Base-by-base conservation (phyloP, 2,113 vertebrate genomes). In the Caranx ignobilis region DNA sequence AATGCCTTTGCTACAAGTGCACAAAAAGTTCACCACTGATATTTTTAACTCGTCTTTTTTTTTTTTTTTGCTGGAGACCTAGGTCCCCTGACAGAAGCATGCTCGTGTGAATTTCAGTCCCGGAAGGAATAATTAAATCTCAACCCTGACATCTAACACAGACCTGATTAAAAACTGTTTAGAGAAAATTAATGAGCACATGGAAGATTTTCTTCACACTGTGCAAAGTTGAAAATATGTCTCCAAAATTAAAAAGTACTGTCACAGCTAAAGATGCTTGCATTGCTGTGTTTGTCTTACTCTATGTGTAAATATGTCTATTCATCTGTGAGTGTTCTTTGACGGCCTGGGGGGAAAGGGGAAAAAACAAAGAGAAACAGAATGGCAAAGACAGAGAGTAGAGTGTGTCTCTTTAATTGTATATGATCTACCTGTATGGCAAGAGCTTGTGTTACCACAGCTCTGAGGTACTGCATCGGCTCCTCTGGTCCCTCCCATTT, bases 401-500 rank as follows among this genome's bases (percentile, higher is more conserved):
- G 2, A 56, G 70, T 21, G 43, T 35, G 48, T 72, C 39, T 66
- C 45, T 71, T 11, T 57, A 16, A 9, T 6, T 71, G 41, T 31
- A 65, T 12, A 41, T 32, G 34, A 59, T 54, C 91, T 92, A 99
- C 98, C 97, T 99, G 96, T 86, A 97, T 95, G 68, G 98, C 97
- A 16, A 97, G 90, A 5, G 98, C 93, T 75, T 96, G 94, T 64
- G 96, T 89, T 50, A 99, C 95, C 0, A 99, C 95, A 31, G 96
- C 95, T 93, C 97, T 94, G 8, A 99, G 95, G 90, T 99, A 99
- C 1, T 97, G 97, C 88, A 99, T 95, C 16, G 98, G 98, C 79
- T 99, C 98, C 75, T 99, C 98, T 31, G 98, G 97, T 55, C 98
- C 98, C 92, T 98, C 98, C 98, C 98, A 99, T 72, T 95, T 98